Conservation (phyloP, 2,888 invertebrate species). For the Himalopsyche tibetana region DNA sequence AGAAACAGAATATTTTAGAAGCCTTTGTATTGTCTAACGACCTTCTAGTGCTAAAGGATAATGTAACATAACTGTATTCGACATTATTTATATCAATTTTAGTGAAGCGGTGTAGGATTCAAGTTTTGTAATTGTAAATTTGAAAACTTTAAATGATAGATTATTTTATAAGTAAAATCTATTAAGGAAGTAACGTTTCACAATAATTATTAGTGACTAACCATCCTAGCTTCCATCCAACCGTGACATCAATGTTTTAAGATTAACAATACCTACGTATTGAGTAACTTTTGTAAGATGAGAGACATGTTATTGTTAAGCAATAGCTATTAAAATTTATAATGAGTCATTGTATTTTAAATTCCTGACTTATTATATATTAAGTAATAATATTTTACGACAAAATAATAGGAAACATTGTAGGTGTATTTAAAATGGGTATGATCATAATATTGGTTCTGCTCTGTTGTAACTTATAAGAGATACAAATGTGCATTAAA, state of each 20-base stretch:
- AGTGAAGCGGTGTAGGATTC: not conserved
- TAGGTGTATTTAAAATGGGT: conserved; percentile 23
- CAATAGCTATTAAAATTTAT: not conserved
- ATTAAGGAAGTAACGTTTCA: conserved; percentile 12
- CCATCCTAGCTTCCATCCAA: not conserved
- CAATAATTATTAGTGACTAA: conserved; percentile 16
- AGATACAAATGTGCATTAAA: not conserved
- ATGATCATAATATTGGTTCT: not conserved
- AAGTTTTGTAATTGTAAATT: conserved; percentile 6
- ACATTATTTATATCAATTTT: not conserved
- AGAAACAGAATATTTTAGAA: not conserved
- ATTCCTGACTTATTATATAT: not conserved
- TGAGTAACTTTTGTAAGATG: conserved; percentile 29
- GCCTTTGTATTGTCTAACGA: not conserved
- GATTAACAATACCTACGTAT: conserved; percentile 11
- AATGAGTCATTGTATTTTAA: not conserved
- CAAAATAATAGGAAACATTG: not conserved
- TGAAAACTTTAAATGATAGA: not conserved
- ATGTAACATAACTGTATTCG: not conserved
- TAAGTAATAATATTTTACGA: conserved; percentile 3
- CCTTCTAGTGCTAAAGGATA: not conserved
- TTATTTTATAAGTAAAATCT: not conserved
- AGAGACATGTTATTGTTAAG: not conserved
- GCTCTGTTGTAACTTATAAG: not conserved
- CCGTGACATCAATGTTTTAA: conserved; percentile 21